Conservation (phyloP, 1,140 invertebrate species). For the Leptopilina clavipes region DNA sequence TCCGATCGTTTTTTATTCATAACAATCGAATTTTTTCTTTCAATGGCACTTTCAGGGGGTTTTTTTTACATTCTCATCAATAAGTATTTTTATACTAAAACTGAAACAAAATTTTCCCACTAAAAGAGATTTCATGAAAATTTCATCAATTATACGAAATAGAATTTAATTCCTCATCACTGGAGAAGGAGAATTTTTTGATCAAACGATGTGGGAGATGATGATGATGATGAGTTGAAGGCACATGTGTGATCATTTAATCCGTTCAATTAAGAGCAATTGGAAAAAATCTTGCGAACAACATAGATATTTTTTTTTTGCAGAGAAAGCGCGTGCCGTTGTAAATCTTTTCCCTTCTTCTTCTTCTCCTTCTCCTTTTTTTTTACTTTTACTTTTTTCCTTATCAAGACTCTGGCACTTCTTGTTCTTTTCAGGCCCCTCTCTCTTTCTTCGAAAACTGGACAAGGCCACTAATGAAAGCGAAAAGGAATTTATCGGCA, state of each 20-base stretch:
- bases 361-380: too few relatives aligned
- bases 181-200: not conserved
- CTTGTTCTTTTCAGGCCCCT: constrained; percentile 34
- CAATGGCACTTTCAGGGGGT: not conserved
- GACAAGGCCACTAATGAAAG: constrained; percentile 69
- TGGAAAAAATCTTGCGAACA: constrained; percentile 48
- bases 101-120: too few relatives aligned
- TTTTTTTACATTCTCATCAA: too few relatives aligned
- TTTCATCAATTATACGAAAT: too few relatives aligned
- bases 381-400: constrained; percentile 43
- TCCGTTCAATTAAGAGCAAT: constrained; percentile 48
- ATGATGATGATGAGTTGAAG: not conserved
- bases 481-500: constrained; percentile 70
- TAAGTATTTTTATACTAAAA: too few relatives aligned
- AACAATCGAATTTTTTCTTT: not conserved
- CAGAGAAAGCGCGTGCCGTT: constrained; percentile 32
- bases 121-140: not conserved
- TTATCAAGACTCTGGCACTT: constrained; percentile 26
- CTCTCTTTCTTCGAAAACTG: constrained; percentile 46
- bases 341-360: constrained; percentile 12
- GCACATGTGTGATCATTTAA: constrained; percentile 22
- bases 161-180: too few relatives aligned
- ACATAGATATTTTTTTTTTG: constrained; percentile 27
- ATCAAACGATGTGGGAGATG: not conserved
- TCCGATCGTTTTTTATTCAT: not conserved